Evolutionary conservation across 2,113 vertebrate species (phyloP), one percentile per base, ranked within the genome.

Genomic region (Haemorhous mexicanus): DNA sequence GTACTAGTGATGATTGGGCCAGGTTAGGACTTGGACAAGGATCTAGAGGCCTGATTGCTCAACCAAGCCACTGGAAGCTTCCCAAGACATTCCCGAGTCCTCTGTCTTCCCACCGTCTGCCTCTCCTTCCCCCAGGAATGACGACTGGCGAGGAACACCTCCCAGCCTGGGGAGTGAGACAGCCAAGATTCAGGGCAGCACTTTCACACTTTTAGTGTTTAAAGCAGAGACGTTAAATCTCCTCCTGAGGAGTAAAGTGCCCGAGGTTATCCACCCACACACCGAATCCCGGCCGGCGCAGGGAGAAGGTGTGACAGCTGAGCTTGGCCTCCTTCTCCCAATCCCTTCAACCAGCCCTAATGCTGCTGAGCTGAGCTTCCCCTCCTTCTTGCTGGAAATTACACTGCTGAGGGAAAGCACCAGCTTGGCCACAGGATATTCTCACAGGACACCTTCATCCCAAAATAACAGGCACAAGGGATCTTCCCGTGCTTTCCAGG

Each of bases 101-200:
- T 90, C 87, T 22, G 87, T 86, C 93, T 97, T 96, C 95, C 94
- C 94, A 95, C 82, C 30, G 75, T 93, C 91, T 90, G 94, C 94
- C 73, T 91, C 90, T 94, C 91, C 94, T 89, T 94, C 78, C 82
- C 55, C 78, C 72, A 84, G 85, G 93, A 96, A 95, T 75, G 90
- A 94, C 1, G 24, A 74, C 59, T 80, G 90, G 78, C 8, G 0
- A 77, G 90, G 83, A 95, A 75, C 83, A 52, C 85, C 83, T 94
- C 88, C 85, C 90, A 63, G 64, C 64, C 13, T 70, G 64, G 77
- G 61, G 87, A 85, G 37, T 1, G 74, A 96, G 87, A 63, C 78
- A n/a, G 3, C 75, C 50, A 43, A 44, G 61, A 53, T 58, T 49
- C 72, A 64, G 75, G 55, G 59, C 94, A 93, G 79, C 64, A 9